Evolutionary conservation across 2,888 invertebrate species (phyloP), one percentile per base, ranked within the genome.

Genomic region (Tachina lurida): DNA sequence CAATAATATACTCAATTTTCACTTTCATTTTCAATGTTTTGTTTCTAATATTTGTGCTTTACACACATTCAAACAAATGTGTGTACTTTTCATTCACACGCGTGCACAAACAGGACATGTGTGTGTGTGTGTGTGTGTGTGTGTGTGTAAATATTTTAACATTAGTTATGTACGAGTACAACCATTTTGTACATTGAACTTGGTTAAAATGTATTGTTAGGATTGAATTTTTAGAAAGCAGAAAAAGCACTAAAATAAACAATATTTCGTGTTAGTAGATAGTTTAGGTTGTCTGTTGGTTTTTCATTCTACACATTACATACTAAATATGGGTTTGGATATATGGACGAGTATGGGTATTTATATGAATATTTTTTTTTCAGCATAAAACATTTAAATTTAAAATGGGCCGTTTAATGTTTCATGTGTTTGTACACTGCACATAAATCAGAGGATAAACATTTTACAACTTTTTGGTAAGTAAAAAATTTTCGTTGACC

Each of bases 21-120:
- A 86, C 86, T 86, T 86, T 86, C 86, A 71, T 79, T 86, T 86
- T 83, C 79, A 71, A 76, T 84, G 83, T 84, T 78, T 84, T 84
- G 83, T 84, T 84, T 84, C 83, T 84, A 84, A 84, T 84, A 78
- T 71, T 73, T 81, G 49, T 60, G 31, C 43, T 58, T 43, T 22
- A 63, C 52, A 80, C 22, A 76, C 43, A 65, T 54, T 41, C 58
- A 47, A 13, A 62, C 31, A 13, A 49, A 74, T 60, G 56, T 49
- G 58, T 71, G 8, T 71, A 13, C 62, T 13, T 13, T 19, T 56
- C 17, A 62, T 39, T n/a, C 15, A 22, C 8, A 47, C 17, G 22
- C 15, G n/a, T 12, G 19, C 31, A 56, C 17, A 70, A 13, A 39
- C 41, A 10, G 71, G n/a, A 73, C 15, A 2, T 78, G 9, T 70